Base-by-base conservation (phyloP, 2,797 vertebrate species). In the Typhlichthys eigenmanni region DNA sequence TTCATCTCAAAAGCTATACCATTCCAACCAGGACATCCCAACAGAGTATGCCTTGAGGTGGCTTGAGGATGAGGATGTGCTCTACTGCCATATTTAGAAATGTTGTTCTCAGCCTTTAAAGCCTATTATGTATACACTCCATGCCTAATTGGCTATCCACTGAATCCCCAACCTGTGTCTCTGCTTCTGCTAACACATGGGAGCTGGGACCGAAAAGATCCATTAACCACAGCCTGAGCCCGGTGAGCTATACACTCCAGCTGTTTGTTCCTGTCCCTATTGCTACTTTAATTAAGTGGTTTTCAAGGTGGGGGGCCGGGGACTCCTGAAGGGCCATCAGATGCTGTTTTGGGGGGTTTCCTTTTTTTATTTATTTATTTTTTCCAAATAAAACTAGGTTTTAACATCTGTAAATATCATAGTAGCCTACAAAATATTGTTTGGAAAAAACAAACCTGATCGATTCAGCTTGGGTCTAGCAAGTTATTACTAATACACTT, bases 71-170 rank as follows among this genome's bases (percentile, higher is more conserved):
- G 32, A 58, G 51, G 64, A 47, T 69, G 58, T 66, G 65, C 82
- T 79, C 78, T 62, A 67, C 53, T 58, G 62, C 32, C 47, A 49
- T 74, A 81, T 86, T 89, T 80, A 72, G 76, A 67, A 63, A 83
- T 81, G 75, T 82, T 86, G 88, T 60, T 81, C 72, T 47, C 62
- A 75, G 72, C 68, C 68, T 81, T 87, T 91, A 90, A 88, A 85
- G 83, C 75, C 82, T 69, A 87, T 91, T 13, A 86, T 75, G 80
- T 79, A 88, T 89, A 89, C 84, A 78, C 76, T 68, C 63, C 86
- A 88, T 87, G 87, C 82, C 83, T 88, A 80, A 90, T 89, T 89
- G 88, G 89, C 87, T 87, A 89, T 85, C 81, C 81, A 69, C 80
- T 82, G 68, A 80, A 68, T 81, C 68, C 59, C 68, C 67, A 70